Evolutionary conservation across 2,888 invertebrate species (phyloP).

Genomic region (Thereva nobilitata): DNA sequence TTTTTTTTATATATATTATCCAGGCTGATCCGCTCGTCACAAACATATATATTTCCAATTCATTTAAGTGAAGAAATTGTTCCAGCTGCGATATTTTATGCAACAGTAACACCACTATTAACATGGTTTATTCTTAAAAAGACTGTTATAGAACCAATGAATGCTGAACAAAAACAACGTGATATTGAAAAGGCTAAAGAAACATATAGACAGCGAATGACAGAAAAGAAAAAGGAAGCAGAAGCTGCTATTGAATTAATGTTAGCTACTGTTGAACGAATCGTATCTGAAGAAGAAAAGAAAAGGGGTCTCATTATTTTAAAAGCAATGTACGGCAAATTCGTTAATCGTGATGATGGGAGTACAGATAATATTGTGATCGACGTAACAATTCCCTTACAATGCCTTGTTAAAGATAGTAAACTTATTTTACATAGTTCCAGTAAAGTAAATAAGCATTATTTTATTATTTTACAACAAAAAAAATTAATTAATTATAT

Average conservation of each 20-base stretch:
- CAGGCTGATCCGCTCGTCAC: conserved; percentile 83
- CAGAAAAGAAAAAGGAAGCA: conserved; percentile 82
- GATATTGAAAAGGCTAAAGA: conserved; percentile 83
- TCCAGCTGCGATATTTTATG: conserved; percentile 91
- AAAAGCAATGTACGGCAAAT: conserved; percentile 80
- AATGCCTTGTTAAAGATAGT: conserved; percentile 92
- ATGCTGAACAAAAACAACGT: conserved; percentile 74
- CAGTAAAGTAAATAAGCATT: conserved; percentile 71
- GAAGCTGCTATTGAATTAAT: conserved; percentile 86
- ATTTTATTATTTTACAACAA: conserved; percentile 5
- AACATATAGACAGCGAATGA: conserved; percentile 71
- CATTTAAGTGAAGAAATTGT: conserved; percentile 88
- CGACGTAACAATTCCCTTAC: conserved; percentile 93
- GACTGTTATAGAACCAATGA: conserved; percentile 82
- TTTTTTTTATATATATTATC: conserved; percentile 42
- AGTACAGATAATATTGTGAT: conserved; percentile 61
- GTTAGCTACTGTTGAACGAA: conserved; percentile 86
- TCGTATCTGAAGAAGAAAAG: conserved; percentile 77
- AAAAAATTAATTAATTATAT: not conserved
- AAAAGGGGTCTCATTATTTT: conserved; percentile 84
- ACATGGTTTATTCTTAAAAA: conserved; percentile 82
- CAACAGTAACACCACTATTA: conserved; percentile 83
- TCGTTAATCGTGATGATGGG: conserved; percentile 55
- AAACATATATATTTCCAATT: conserved; percentile 86
- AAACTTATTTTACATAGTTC: conserved; percentile 81